Conservation (phyloP, 1,140 invertebrate species). For the Hycleus cichorii region DNA sequence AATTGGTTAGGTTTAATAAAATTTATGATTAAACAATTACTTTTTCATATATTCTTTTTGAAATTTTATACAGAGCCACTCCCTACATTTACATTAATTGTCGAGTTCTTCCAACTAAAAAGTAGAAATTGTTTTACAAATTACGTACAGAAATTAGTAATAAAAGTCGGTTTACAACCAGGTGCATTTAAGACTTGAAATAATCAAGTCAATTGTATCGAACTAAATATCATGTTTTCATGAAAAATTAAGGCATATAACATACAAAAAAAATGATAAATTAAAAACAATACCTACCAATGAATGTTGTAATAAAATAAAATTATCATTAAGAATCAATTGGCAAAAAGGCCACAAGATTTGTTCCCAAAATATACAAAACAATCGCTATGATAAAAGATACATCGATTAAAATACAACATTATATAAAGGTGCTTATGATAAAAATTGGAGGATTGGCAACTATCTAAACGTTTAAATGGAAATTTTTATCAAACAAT, state of each 20-base stretch:
- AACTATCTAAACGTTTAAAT: slow-evolving; percentile 13
- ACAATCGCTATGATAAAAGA: slow-evolving; percentile 7
- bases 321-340: slow-evolving; percentile 6
- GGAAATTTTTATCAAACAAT: slow-evolving; percentile 10
- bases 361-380: slow-evolving; percentile 11
- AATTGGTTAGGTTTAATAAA: too few relatives aligned
- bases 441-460: slow-evolving; percentile 12
- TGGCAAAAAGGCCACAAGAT: slow-evolving; percentile 10
- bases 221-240: too few relatives aligned
- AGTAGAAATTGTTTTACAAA: slow-evolving; percentile 13
- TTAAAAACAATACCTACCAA: slow-evolving; percentile 4
- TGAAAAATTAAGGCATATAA: background rate
- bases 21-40: too few relatives aligned
- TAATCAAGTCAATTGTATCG: slow-evolving; percentile 5
- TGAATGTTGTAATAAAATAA: slow-evolving; percentile 2
- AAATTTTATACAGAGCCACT: slow-evolving; percentile 15
- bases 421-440: slow-evolving; percentile 2
- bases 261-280: slow-evolving; percentile 6
- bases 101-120: slow-evolving; percentile 1
- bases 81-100: slow-evolving; percentile 6
- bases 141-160: slow-evolving; percentile 5
- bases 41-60: slow-evolving; percentile 3
- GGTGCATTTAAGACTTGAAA: slow-evolving; percentile 10
- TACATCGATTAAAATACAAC: slow-evolving; percentile 5
- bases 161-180: slow-evolving; percentile 11